Conservation (phyloP, 37 sponge, comb jelly and placozoan species). For the Oopsacas minuta region DNA sequence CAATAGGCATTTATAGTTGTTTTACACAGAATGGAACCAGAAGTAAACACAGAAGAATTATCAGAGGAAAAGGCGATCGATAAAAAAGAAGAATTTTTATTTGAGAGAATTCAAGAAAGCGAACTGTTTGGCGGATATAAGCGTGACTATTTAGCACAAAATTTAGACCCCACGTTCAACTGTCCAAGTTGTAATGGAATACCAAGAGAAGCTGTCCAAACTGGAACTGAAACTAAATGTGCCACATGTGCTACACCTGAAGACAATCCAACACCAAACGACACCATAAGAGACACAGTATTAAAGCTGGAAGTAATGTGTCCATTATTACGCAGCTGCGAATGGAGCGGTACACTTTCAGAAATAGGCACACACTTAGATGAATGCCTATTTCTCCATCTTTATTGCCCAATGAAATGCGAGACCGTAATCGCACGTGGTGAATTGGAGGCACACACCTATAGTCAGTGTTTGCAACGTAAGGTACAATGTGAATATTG, state of each 20-base stretch:
- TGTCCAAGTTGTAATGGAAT: background rate
- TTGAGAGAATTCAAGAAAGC: background rate
- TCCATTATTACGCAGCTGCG: background rate
- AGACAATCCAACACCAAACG: background rate
- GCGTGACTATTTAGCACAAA: background rate
- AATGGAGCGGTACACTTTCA: background rate
- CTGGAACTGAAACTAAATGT: background rate
- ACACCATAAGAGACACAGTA: background rate
- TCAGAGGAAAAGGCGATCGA: background rate
- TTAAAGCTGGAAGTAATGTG: background rate
- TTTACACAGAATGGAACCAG: background rate
- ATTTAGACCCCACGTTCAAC: background rate
- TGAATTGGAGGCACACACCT: background rate
- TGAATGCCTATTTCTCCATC: slow-evolving; percentile 6
- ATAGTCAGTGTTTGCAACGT: background rate
- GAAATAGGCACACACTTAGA: background rate
- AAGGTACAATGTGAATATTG: background rate
- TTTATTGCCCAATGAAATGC: slow-evolving; percentile 6
- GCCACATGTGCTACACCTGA: background rate
- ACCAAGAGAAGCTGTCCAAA: background rate
- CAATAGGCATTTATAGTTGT: background rate
- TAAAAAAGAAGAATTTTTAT: slow-evolving; percentile 4
- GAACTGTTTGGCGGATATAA: background rate
- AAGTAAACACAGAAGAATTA: background rate
- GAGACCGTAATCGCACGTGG: background rate